Base-by-base conservation (phyloP, 2,797 vertebrate species). In the Crocodylus rhombifer region DNA sequence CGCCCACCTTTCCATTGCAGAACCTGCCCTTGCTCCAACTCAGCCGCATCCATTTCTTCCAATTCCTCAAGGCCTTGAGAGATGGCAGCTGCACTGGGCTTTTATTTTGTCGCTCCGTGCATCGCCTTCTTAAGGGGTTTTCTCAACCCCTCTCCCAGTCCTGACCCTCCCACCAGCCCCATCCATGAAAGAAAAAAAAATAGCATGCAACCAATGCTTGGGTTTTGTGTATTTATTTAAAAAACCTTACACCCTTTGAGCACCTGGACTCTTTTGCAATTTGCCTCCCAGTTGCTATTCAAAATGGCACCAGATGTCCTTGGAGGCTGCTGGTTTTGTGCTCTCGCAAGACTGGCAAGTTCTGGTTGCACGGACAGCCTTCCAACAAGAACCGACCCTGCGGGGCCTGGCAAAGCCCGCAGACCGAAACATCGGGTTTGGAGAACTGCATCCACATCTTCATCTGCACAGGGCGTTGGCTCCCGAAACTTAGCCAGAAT, bases 21-120 rank as follows among this genome's bases (percentile, higher is more conserved):
- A 56, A 25, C 26, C 26, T 26, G 30, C 57, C 17, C 6, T 5
- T 4, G 13, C 14, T 58, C 14, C 11, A 2, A 1, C 5, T 3
- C 15, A 4, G 14, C 4, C 55, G 28, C 28, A 30, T 42, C 36
- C 69, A 71, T 71, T 69, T 69, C 20, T 69, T 36, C 67, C 16
- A 36, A 36, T 77, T 30, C 51, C 75, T 42, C 13, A 14, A 26
- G 55, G 2, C n/a, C 16, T 10, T 20, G 42, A 8, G 74, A 26
- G 16, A 18, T 15, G 55, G 28, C 36, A 42, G 33, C 21, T 23
- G 12, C 10, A 71, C 69, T 25, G 21, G 7, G 33, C 20, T 14
- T 25, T 26, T 36, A 42, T 5, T 42, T 71, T 71, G 36, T 71
- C 9, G 42, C 36, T 14, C 36, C 69, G 42, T 42, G 36, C 7